phyloP scores from a whole-genome alignment of 2,797 vertebrate genomes.

The Ctenochaetus hawaiiensis region DNA sequence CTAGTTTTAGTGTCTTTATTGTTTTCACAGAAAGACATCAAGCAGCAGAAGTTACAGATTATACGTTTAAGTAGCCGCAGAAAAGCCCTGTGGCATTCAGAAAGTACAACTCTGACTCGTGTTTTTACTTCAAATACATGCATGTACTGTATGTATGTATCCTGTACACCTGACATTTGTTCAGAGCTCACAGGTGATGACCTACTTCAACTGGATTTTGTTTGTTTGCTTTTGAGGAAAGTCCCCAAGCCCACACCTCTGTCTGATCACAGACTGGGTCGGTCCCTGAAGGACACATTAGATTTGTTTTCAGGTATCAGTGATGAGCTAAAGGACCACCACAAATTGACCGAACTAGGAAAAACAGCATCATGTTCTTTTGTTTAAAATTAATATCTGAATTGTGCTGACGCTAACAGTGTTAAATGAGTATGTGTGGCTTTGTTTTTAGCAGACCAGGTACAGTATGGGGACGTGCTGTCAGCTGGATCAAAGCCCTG shows the following conservation, averaged over 20 bases:
- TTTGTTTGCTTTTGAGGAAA: constrained; percentile 67
- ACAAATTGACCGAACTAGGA: constrained; percentile 8
- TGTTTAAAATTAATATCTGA: constrained; percentile 29
- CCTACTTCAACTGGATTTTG: constrained; percentile 64
- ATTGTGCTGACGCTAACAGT: constrained; percentile 40
- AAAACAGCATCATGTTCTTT: constrained; percentile 12
- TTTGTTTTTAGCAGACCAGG: constrained; percentile 40
- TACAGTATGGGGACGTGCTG: constrained; percentile 42
- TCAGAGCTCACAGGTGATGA: constrained; percentile 58
- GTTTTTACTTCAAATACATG: constrained; percentile 24
- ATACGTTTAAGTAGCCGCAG: background rate
- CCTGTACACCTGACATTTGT: constrained; percentile 20
- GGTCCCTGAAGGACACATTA: constrained; percentile 63
- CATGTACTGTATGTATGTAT: constrained; percentile 13
- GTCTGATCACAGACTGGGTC: constrained; percentile 65
- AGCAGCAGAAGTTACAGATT: too few relatives aligned
- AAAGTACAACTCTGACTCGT: constrained; percentile 23
- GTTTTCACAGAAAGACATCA: too few relatives aligned
- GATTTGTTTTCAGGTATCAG: constrained; percentile 47
- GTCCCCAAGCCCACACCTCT: constrained; percentile 55
- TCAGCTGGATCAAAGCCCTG: constrained; percentile 61
- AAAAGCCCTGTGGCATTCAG: constrained; percentile 5
- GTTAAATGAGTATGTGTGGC: constrained; percentile 11
- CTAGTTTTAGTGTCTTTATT: too few relatives aligned
- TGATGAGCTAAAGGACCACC: constrained; percentile 14